Evolutionary conservation across 2,888 invertebrate genomes (phyloP).

Genomic region (Drosophila setosimentum): DNA sequence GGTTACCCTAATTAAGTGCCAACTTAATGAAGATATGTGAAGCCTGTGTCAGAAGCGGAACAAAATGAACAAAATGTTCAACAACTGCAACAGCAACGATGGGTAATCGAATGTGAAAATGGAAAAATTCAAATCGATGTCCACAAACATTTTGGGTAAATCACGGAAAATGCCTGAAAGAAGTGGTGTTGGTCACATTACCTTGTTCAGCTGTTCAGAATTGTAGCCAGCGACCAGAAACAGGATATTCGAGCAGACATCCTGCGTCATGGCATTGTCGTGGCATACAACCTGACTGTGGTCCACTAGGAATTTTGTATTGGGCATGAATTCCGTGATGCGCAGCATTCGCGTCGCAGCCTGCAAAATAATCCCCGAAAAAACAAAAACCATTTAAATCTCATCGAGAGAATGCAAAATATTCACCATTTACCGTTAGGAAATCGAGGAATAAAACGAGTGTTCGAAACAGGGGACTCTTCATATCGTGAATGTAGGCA

Average conservation of each 20-base stretch:
- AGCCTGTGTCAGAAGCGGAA: conserved; percentile 5
- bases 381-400: conserved; percentile 13
- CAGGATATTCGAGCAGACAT: conserved; percentile 87
- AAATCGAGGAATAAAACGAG: conserved; percentile 83
- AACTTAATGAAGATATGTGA: conserved; percentile 57
- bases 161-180: conserved; percentile 17
- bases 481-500: conserved; percentile 86
- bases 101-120: conserved; percentile 24
- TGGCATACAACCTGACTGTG: conserved; percentile 86
- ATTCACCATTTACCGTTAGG: conserved; percentile 75
- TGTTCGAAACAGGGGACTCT: conserved; percentile 85
- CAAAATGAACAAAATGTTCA: not conserved
- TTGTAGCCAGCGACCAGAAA: conserved; percentile 88
- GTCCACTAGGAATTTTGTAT: conserved; percentile 84
- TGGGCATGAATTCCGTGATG: conserved; percentile 85
- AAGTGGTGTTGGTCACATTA: conserved; percentile 66
- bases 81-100: not conserved
- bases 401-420: conserved; percentile 8
- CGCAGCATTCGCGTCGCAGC: conserved; percentile 84
- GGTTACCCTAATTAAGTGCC: conserved; percentile 62
- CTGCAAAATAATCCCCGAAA: conserved; percentile 50
- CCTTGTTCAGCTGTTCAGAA: conserved; percentile 87
- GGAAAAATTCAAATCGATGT: conserved; percentile 42
- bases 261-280: conserved; percentile 86
- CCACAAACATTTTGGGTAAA: conserved; percentile 38